These are phyloP conservation scores for Agrochola litura DNA, from an alignment of 2,888 invertebrate genomes.

Conservation along the genomic window DNA sequence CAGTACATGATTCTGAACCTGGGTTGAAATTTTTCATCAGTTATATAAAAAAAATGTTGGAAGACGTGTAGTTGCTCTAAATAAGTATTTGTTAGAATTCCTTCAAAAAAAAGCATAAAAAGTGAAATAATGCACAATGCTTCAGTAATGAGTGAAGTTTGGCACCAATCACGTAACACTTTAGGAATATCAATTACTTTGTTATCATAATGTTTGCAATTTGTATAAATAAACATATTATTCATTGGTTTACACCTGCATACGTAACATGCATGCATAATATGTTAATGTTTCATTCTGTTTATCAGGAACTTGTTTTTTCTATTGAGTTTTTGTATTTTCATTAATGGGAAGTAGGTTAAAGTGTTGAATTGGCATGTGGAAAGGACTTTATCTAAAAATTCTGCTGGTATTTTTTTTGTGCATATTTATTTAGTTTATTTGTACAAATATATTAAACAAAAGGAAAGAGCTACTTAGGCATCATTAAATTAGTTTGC, in stretches of 20 bases:
- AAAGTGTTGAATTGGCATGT: neutral
- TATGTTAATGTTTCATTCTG: constrained; percentile 18
- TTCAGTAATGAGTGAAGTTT: constrained; percentile 43
- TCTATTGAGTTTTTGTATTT: neutral
- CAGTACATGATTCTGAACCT: too few species aligned
- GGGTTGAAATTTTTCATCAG: too few species aligned
- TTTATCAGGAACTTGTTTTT: constrained; percentile 19
- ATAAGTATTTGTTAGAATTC: neutral
- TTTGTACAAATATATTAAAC: neutral
- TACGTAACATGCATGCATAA: constrained; percentile 41
- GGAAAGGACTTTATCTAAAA: neutral
- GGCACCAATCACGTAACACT: constrained; percentile 49
- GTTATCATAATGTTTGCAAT: constrained; percentile 53
- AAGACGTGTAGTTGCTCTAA: neutral
- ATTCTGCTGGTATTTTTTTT: neutral
- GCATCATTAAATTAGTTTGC: too few species aligned
- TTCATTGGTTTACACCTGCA: constrained; percentile 61
- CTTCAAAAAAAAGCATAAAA: constrained; percentile 32
- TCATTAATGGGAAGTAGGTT: constrained; percentile 4
- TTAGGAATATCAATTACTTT: constrained; percentile 60
- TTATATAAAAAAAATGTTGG: too few species aligned
- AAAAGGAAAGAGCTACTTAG: neutral
- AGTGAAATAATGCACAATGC: constrained; percentile 52
- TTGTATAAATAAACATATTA: too few species aligned
- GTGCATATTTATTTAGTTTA: neutral